Base-by-base conservation (phyloP, 2,113 vertebrate genomes). In the Grammomys dolichurus region DNA sequence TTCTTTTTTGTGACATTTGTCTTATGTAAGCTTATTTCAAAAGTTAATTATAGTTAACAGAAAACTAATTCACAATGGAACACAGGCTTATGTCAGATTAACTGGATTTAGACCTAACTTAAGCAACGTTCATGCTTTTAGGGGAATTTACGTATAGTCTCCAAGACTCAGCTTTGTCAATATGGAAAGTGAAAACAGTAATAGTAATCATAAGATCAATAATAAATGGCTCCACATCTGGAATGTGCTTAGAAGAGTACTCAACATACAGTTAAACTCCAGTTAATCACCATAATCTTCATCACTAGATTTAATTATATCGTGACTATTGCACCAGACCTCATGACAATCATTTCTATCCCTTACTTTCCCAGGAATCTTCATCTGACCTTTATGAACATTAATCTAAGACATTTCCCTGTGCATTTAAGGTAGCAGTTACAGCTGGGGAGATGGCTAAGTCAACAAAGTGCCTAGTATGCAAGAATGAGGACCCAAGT, bases 211-310 rank as follows among this genome's bases (percentile, higher is more conserved):
- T 12, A 84, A 56, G 19, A 17, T 73, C 65, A 72, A 43, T 81
- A 20, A 20, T 60, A 78, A 96, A 94, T 90, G 43, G 78, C n/a
- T 89, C 84, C 60, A 48, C 28, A 75, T 28, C 75, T 9, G 86
- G 40, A 90, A 87, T 90, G 80, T 67, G 82, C 90, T 82, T 93
- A 75, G 70, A 92, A 94, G 9, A 73, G n/a, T 89, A 33, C 11
- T 26, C 36, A 70, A 60, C 36, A 87, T 36, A 60, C 70, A 87
- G 58, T 63, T 81, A 92, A 81, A 67, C 46, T 14, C 92, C 36
- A 94, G 72, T 36, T 89, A 84, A 75, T 82, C 28, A 43, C 17
- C 72, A 63, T 81, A 56, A 58, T 90, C 60, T 58, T 81, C 43
- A 58, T 19, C 56, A 36, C n/a, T 51, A 84, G 36, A 13, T 84